Base-by-base conservation (phyloP, 2,113 vertebrate species). In the Strix aluco region DNA sequence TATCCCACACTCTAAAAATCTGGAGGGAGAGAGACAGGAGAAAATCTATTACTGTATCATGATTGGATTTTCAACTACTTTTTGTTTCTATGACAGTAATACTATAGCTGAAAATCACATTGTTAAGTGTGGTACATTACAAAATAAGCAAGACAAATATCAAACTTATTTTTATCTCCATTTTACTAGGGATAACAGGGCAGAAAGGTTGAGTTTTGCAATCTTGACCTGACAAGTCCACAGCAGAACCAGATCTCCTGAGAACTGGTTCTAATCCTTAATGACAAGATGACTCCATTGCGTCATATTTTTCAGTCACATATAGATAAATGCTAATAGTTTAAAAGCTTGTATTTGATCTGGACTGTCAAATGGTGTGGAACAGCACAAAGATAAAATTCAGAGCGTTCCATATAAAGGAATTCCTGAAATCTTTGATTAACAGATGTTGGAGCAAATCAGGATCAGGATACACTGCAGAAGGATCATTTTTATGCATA, bases 1-100 rank as follows among this genome's bases (percentile, higher is more conserved):
- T 94, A 86, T 98, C 97, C 97, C 98, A 98, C 16, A 98, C 97
- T 46, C 97, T 96, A 85, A 97, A 98, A 81, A 98, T 88, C 98
- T 98, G 70, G 58, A 69, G 18, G 17, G 42, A 62, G 58, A 67
- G 14, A 67, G 46, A 87, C 32, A 40, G 3, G 17, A 67, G 25
- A 86, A 83, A 78, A 61, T 79, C 29, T 75, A 54, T 11, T 42
- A 58, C 11, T 73, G 16, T 62, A n/a, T 52, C 12, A 38, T 58
- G 19, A 61, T 15, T 66, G 34, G 25, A 71, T 92, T 96, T 92
- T 73, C 69, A 87, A 79, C 20, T 62, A 30, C 11, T 75, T 66
- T 81, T 91, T 59, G 20, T 69, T 94, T 94, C 74, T 59, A 26
- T 62, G 20, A 69, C 6, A 52, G 18, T 23, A 72, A 62, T 82